Conservation (phyloP, 2,113 vertebrate species). For the Rhombomys opimus region DNA sequence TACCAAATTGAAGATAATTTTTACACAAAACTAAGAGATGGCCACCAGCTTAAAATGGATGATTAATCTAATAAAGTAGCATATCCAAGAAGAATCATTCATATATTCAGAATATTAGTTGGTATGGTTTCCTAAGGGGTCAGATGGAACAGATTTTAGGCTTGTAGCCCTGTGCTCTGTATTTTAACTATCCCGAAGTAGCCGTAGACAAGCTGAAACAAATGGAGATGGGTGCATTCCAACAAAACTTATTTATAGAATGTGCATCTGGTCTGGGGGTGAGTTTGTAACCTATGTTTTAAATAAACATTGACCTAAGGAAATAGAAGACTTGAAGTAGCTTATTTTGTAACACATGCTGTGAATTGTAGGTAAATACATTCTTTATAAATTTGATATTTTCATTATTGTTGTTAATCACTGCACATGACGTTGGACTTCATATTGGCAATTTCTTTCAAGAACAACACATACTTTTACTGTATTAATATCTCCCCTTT, state of each 20-base stretch:
- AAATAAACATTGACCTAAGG: background rate
- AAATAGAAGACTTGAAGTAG: background rate
- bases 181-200: background rate
- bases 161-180: background rate
- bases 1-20: slow-evolving; percentile 1
- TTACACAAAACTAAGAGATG: slow-evolving; percentile 10
- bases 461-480: background rate
- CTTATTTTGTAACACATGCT: background rate
- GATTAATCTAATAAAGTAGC: background rate
- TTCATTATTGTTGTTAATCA: background rate
- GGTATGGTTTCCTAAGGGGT: background rate
- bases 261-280: background rate
- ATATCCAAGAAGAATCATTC: background rate
- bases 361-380: background rate
- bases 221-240: background rate
- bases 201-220: background rate
- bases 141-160: background rate
- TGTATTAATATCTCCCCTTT: background rate
- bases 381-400: background rate
- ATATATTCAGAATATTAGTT: background rate
- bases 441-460: background rate
- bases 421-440: background rate
- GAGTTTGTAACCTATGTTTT: background rate
- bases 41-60: background rate
- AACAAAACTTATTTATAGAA: slow-evolving; percentile 36